Base-by-base conservation (phyloP, 2,113 vertebrate species). In the Grallaria varia region DNA sequence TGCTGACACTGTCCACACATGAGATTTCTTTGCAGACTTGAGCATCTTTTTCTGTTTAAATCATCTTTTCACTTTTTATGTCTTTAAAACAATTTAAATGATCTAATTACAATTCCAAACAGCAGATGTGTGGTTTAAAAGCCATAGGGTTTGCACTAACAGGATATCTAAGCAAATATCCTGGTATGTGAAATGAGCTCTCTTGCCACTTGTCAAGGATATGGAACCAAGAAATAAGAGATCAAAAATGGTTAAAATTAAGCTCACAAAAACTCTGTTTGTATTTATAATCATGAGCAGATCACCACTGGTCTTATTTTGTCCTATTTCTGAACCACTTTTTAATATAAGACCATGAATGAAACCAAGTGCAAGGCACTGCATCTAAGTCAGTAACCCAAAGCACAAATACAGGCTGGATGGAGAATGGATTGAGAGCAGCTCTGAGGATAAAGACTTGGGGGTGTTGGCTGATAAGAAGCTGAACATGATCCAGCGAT, bases 161-260 rank as follows among this genome's bases (percentile, higher is more conserved):
- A 86, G 42, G 81, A 49, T 79, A 82, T 40, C 25, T 87, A 33
- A 71, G 20, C 52, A 95, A 90, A 90, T 90, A 89, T 35, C 56
- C 72, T 71, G 33, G 42, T 79, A 50, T 19, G 30, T 37, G 68
- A 83, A 94, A 88, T 8, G 30, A 45, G 14, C 35, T 52, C 44
- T 74, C 64, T 49, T 59, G 22, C 25, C 35, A 33, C 86, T 47
- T 33, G 59, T 21, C 10, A 62, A 71, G 39, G 53, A 77, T 55
- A 71, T 0, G 3, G 94, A 97, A 96, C 72, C 79, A 90, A 97
- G 94, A 98, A 97, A 89, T 85, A 93, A 95, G 33, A 87, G 18
- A 88, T 66, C 33, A 77, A 83, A 62, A 95, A 89, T 79, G 59
- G 56, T 92, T 72, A 96, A 95, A 94, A 94, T 93, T 89, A 96